Conservation (phyloP, 1,140 invertebrate genomes). For the Drosophila truncata region DNA sequence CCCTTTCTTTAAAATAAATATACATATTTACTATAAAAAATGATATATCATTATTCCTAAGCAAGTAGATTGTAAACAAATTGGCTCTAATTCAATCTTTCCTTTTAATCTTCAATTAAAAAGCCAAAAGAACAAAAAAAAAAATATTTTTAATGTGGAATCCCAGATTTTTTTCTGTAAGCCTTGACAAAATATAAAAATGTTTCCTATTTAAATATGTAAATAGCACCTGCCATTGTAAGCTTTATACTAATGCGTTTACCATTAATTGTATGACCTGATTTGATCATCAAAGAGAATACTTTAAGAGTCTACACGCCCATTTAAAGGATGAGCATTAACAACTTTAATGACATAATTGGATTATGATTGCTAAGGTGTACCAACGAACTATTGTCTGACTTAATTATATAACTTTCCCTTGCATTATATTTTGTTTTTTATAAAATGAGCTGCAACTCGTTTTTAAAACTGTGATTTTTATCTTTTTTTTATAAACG, state of each 20-base stretch:
- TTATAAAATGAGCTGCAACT: neutral
- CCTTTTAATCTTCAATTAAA: neutral
- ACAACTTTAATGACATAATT: neutral
- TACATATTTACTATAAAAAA: neutral
- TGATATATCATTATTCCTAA: neutral
- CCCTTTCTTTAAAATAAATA: neutral
- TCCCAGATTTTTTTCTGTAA: neutral
- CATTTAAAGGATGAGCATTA: neutral
- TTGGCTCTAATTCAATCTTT: neutral
- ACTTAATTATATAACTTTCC: neutral
- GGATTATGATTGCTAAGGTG: neutral
- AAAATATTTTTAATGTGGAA: neutral
- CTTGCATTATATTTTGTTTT: constrained; percentile 10
- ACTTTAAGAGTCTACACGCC: neutral
- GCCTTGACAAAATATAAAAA: neutral
- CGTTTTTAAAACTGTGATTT: constrained; percentile 6
- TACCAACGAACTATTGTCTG: neutral
- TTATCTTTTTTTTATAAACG: constrained; percentile 4
- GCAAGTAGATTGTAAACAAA: neutral
- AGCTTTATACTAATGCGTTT: neutral
- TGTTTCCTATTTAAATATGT: neutral
- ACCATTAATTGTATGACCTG: neutral
- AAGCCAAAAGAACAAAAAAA: neutral
- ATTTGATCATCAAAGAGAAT: neutral
- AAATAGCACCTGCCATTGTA: neutral